Conservation (phyloP, 2,888 invertebrate genomes). For the Nipponacmea schrenckii region DNA sequence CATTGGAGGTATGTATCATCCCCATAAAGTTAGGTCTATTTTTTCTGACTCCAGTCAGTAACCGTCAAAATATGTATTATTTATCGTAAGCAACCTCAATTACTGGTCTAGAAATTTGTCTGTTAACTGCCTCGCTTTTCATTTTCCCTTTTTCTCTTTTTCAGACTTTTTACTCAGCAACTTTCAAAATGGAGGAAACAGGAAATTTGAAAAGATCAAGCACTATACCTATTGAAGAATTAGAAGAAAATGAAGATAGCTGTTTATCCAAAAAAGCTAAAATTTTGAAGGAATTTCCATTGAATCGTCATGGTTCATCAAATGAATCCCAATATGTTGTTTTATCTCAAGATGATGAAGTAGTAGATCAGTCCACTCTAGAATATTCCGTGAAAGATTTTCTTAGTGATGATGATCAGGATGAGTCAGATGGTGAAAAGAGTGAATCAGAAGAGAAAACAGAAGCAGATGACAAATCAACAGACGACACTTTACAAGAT, state of each 20-base stretch:
- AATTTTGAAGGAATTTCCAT: not conserved
- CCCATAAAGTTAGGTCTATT: too few relatives aligned
- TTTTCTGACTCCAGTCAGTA: too few relatives aligned
- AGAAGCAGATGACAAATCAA: not conserved
- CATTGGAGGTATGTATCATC: too few relatives aligned
- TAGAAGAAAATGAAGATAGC: not conserved
- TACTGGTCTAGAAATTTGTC: too few relatives aligned
- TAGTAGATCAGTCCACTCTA: not conserved
- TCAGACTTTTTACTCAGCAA: too few relatives aligned
- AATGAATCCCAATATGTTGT: not conserved
- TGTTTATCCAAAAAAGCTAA: not conserved
- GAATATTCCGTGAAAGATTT: not conserved
- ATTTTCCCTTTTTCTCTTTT: too few relatives aligned
- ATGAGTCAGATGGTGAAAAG: slow-evolving; percentile 17
- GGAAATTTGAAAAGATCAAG: not conserved
- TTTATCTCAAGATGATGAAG: not conserved
- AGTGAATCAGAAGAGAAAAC: not conserved
- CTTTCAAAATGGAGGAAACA: not conserved
- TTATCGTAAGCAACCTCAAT: too few relatives aligned
- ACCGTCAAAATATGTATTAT: too few relatives aligned
- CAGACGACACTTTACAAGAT: not conserved
- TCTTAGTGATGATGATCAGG: slow-evolving; percentile 14
- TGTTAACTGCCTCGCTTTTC: too few relatives aligned
- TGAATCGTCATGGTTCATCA: not conserved
- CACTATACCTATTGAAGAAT: not conserved